phyloP scores from a whole-genome alignment of 2,797 vertebrate genomes.

The Syndactyla subalaris region DNA sequence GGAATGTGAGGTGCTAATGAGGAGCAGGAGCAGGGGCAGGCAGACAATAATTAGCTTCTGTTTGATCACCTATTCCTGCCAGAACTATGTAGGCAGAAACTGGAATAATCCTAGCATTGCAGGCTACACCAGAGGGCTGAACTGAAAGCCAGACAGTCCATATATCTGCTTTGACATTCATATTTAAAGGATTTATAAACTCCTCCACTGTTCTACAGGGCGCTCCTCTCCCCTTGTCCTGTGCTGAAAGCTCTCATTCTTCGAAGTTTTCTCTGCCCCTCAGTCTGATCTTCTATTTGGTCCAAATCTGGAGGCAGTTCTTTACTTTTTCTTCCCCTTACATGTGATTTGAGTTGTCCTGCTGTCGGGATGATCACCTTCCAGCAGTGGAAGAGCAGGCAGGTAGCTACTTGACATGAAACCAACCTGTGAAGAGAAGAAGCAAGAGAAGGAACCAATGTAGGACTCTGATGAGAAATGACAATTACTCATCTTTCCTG shows the following conservation, averaged over 20 bases:
- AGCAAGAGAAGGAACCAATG: too few relatives aligned
- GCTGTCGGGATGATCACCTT: too few relatives aligned
- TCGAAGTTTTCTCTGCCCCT: accelerated
- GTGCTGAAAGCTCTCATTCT: neutral
- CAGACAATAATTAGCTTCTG: neutral
- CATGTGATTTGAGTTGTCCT: neutral
- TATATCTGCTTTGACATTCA: neutral
- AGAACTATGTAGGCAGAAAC: neutral
- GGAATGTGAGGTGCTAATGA: neutral
- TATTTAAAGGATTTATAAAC: neutral
- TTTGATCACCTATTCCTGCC: neutral
- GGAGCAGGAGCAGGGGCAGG: neutral
- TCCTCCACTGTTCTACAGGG: neutral
- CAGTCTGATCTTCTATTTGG: neutral
- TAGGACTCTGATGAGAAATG: too few relatives aligned
- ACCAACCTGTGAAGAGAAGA: too few relatives aligned
- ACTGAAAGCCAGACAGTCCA: neutral
- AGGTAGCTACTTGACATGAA: too few relatives aligned
- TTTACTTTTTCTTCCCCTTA: neutral
- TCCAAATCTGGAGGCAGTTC: neutral
- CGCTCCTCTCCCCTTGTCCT: neutral
- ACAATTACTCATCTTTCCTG: too few relatives aligned
- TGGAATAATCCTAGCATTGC: neutral
- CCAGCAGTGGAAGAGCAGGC: too few relatives aligned
- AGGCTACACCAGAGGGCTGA: neutral